phyloP scores from a whole-genome alignment of 2,888 invertebrate genomes.

The Neelides folsomi region DNA sequence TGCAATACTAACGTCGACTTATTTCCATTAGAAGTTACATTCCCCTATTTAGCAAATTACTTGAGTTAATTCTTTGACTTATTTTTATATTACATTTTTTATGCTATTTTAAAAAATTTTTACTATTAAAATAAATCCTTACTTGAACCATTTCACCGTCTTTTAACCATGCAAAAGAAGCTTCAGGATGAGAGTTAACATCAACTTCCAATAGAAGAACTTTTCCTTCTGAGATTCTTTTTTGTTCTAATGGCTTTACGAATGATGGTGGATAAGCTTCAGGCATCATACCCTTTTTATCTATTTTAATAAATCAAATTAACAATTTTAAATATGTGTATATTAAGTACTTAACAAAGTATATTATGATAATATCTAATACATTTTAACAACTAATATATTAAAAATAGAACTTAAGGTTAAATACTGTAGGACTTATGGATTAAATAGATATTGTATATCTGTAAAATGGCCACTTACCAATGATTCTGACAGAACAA shows the following conservation, averaged over 20 bases:
- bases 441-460: too few relatives aligned
- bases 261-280: conserved; percentile 58
- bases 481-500: conserved; percentile 63
- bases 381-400: too few relatives aligned
- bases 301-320: too few relatives aligned
- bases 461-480: conserved; percentile 36
- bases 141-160: conserved; percentile 55
- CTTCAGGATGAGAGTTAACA: conserved; percentile 61
- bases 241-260: conserved; percentile 55
- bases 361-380: too few relatives aligned
- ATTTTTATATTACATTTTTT: too few relatives aligned
- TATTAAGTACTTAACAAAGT: conserved; percentile 40
- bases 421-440: too few relatives aligned
- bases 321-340: not conserved
- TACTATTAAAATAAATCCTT: conserved; percentile 45
- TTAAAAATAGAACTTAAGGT: too few relatives aligned
- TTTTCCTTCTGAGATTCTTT: conserved; percentile 56
- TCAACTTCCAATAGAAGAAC: conserved; percentile 63
- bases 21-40: not conserved
- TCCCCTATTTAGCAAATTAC: too few relatives aligned
- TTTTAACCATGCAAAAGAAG: conserved; percentile 77
- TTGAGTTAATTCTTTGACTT: too few relatives aligned
- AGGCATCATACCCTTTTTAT: conserved; percentile 33
- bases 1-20: conserved; percentile 11
- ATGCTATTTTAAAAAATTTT: too few relatives aligned